phyloP scores from a whole-genome alignment of 2,888 invertebrate genomes.

The Tuta absoluta region DNA sequence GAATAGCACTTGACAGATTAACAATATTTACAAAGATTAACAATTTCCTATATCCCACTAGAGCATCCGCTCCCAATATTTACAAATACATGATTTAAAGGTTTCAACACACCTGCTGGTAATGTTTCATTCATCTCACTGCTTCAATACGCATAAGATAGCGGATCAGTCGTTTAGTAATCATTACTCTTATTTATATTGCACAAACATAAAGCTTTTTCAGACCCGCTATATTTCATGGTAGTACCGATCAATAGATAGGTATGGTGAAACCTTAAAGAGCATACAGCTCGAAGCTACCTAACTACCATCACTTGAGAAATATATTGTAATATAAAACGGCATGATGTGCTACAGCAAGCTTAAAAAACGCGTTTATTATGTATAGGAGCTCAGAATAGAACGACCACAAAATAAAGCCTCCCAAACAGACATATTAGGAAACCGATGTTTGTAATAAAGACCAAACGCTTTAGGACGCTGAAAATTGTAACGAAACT shows the following conservation, averaged over 20 bases:
- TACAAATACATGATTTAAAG: conserved; percentile 32
- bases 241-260: neutral
- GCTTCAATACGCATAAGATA: too few species aligned
- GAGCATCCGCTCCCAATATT: conserved; percentile 40
- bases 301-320: neutral
- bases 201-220: neutral
- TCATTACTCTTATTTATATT: neutral
- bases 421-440: neutral
- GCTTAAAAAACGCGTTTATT: neutral
- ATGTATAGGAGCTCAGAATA: neutral
- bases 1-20: conserved; percentile 67
- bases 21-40: conserved; percentile 74
- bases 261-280: neutral
- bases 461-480: neutral
- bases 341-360: neutral
- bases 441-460: neutral
- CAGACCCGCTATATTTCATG: too few species aligned
- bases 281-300: neutral
- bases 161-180: too few species aligned
- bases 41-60: conserved; percentile 58
- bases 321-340: neutral
- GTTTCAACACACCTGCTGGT: neutral
- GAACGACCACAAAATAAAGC: neutral
- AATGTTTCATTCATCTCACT: too few species aligned
- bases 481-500: neutral